These are phyloP conservation scores for Masnerella sp. DNA, from an alignment of 2,888 invertebrate genomes.

Conservation along the genomic window DNA sequence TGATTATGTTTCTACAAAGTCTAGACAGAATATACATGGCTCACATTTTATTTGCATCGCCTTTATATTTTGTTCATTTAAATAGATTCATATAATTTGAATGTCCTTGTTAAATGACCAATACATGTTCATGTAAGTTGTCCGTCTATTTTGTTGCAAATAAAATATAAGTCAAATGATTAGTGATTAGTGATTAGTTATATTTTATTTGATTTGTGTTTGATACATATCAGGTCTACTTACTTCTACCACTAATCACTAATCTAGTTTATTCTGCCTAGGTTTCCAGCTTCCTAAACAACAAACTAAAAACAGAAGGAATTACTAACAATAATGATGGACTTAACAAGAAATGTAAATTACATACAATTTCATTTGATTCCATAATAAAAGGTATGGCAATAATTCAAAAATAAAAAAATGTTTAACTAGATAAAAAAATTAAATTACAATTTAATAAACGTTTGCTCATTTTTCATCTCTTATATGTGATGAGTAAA, in stretches of 20 bases:
- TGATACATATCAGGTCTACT: neutral
- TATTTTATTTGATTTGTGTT: neutral
- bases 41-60: no score
- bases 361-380: neutral
- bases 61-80: no score
- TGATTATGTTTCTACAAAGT: no score
- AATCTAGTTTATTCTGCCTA: constrained; percentile 33
- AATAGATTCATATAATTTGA: no score
- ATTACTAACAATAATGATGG: constrained; percentile 12
- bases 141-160: neutral
- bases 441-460: neutral
- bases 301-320: constrained; percentile 14
- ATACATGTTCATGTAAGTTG: neutral
- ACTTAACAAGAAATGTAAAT: constrained; percentile 20
- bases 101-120: no score
- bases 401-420: no score
- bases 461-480: neutral
- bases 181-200: constrained; percentile 19
- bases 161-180: constrained; percentile 12
- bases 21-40: no score
- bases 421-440: no score
- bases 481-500: no score
- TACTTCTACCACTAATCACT: constrained; percentile 10
- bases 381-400: constrained; percentile 11
- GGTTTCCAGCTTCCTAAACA: constrained; percentile 11